Conservation (phyloP, 1,140 invertebrate species). For the Hyphantria cunea region DNA sequence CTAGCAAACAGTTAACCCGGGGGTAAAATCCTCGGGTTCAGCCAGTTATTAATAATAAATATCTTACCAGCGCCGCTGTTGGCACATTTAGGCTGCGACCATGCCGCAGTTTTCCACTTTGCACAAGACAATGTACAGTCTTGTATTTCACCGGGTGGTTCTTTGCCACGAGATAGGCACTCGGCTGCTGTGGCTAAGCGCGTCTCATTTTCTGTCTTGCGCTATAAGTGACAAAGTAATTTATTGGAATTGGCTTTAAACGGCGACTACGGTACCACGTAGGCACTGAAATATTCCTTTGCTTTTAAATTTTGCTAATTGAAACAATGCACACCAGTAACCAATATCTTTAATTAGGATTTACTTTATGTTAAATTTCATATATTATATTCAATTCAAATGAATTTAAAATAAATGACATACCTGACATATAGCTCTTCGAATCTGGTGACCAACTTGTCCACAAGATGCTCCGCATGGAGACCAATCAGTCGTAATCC, state of each 20-base stretch:
- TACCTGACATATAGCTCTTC: slow-evolving; percentile 88
- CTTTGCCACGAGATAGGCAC: slow-evolving; percentile 50
- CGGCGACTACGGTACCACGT: too few relatives aligned
- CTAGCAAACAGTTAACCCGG: too few relatives aligned
- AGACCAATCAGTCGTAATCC: slow-evolving; percentile 92
- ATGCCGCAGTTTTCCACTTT: background rate
- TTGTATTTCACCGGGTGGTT: slow-evolving; percentile 52
- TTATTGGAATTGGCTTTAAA: background rate
- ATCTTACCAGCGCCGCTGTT: slow-evolving; percentile 54
- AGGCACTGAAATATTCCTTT: too few relatives aligned
- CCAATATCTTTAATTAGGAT: too few relatives aligned
- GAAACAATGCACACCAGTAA: too few relatives aligned
- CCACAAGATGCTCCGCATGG: slow-evolving; percentile 94
- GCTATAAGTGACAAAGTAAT: too few relatives aligned
- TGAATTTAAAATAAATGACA: too few relatives aligned
- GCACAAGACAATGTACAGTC: slow-evolving; percentile 43
- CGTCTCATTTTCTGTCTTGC: slow-evolving; percentile 57
- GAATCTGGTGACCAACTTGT: slow-evolving; percentile 87
- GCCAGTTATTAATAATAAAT: background rate
- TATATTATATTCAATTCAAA: too few relatives aligned
- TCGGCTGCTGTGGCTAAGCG: slow-evolving; percentile 61
- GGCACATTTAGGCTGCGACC: slow-evolving; percentile 42
- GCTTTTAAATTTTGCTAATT: too few relatives aligned
- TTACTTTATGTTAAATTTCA: too few relatives aligned
- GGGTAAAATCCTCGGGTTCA: too few relatives aligned